Evolutionary conservation across 2,113 vertebrate genomes (phyloP).

Genomic region (Physeter macrocephalus): DNA sequence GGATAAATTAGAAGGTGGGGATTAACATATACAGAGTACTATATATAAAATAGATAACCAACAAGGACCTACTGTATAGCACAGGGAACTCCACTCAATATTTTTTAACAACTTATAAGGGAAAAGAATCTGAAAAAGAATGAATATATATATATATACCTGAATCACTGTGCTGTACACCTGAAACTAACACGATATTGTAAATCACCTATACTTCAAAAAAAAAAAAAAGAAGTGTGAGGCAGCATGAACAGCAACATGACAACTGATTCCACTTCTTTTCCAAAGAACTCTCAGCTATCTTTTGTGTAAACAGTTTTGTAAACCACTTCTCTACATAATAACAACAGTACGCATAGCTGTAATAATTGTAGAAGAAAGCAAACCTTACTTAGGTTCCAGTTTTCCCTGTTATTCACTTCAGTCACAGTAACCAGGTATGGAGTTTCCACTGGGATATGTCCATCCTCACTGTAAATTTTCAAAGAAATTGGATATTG

Average conservation of each 20-base stretch:
- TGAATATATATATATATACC: background rate
- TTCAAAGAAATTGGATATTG: constrained; percentile 57
- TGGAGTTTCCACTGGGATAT: background rate
- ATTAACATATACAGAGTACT: background rate
- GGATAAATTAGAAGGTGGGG: background rate
- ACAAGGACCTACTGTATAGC: background rate
- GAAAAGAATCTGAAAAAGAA: background rate
- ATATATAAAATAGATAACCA: background rate
- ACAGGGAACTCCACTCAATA: background rate
- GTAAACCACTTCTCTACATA: background rate
- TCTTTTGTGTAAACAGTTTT: background rate
- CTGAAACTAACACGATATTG: too few species aligned
- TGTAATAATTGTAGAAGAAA: background rate
- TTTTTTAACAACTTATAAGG: background rate
- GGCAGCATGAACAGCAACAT: background rate
- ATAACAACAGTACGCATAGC: background rate
- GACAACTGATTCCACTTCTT: background rate
- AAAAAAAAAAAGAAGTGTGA: background rate
- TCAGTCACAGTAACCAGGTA: constrained; percentile 65
- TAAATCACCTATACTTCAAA: too few species aligned
- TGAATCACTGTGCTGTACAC: background rate
- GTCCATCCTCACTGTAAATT: background rate
- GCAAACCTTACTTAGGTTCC: constrained; percentile 60
- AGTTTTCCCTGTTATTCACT: constrained; percentile 63
- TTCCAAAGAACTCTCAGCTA: background rate